Evolutionary conservation across 1,140 invertebrate species (phyloP), one percentile per base, ranked within the genome.

Genomic region (Lutraria rhynchaena): DNA sequence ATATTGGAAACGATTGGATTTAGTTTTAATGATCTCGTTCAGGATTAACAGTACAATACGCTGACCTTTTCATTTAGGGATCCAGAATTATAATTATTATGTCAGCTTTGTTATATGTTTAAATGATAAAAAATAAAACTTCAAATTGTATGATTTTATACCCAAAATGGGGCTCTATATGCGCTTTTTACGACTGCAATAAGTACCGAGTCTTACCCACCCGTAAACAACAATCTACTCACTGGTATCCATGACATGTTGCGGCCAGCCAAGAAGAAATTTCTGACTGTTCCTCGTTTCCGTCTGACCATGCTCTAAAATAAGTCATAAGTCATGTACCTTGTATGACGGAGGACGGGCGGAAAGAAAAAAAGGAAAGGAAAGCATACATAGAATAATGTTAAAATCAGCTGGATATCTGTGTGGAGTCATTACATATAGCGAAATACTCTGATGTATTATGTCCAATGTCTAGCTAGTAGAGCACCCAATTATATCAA

Each of bases 191-290:
- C 37, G 61, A n/a, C 19, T 1, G 27, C 19, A 9, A 13, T 65
- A 41, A 41, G 15, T 5, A 41, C 15, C 5, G 37, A 41, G 37
- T 7, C 37, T 7, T 41, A 15, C 5, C 5, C 5, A 41, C n/a
- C 3, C 24, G n/a, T 3, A 67, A 22, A 19, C 41, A 22, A 67
- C 17, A 3, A 9, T 13, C 17, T 22, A 86, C 89, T 87, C 85
- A 92, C 92, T 37, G 90, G 90, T 35, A 88, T 86, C 91, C 92
- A 93, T 27, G 83, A 74, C 88, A 92, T 92, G 60, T 80, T 83
- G 90, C 94, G 92, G 60, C 92, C 93, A 3, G 94, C 94, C 49
- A 94, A 85, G 84, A 94, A 94, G 83, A 94, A 94, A 31, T 94
- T 94, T 55, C 90, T 90, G 2, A 94, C 90, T 35, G 91, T 94